These are phyloP conservation scores for Turnix velox DNA, from an alignment of 2,113 vertebrate genomes.

Conservation along the genomic window DNA sequence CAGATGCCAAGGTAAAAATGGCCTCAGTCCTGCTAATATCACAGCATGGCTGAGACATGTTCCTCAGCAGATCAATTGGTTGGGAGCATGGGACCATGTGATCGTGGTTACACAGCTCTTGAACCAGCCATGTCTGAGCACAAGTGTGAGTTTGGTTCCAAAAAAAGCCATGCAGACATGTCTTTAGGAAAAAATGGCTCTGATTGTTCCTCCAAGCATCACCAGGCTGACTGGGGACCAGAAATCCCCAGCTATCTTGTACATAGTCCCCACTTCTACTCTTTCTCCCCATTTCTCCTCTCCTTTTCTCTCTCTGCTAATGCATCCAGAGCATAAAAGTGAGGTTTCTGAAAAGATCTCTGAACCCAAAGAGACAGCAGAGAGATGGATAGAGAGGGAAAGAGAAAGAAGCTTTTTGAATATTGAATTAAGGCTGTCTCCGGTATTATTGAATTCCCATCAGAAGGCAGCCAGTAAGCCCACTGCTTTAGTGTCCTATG, in stretches of 20 bases:
- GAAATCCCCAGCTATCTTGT: not conserved
- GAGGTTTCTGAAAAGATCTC: conserved; percentile 64
- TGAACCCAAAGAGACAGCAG: not conserved
- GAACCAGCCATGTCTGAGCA: not conserved
- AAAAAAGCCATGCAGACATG: accelerated
- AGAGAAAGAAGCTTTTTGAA: conserved; percentile 62
- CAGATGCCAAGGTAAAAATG: not conserved
- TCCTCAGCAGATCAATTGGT: not conserved
- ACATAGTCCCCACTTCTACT: not conserved
- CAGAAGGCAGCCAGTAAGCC: conserved; percentile 69
- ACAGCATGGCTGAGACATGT: not conserved
- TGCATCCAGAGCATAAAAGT: conserved; percentile 5
- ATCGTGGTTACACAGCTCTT: not conserved
- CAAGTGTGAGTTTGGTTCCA: not conserved
- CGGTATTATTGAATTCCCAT: conserved; percentile 78
- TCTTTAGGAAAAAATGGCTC: not conserved
- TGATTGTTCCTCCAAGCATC: not conserved
- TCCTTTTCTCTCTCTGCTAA: not conserved
- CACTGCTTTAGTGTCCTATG: conserved; percentile 69
- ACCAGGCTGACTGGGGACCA: not conserved
- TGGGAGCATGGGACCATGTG: not conserved
- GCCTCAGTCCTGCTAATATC: not conserved
- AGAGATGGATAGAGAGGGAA: conserved; percentile 16
- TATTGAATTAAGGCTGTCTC: conserved; percentile 80
- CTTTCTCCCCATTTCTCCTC: not conserved